A percentile compares a stretch with the other conserved stretches of the same genome.
phyloP scores from a whole-genome alignment of 2,797 vertebrate species.

The Propithecus deckenii region DNA sequence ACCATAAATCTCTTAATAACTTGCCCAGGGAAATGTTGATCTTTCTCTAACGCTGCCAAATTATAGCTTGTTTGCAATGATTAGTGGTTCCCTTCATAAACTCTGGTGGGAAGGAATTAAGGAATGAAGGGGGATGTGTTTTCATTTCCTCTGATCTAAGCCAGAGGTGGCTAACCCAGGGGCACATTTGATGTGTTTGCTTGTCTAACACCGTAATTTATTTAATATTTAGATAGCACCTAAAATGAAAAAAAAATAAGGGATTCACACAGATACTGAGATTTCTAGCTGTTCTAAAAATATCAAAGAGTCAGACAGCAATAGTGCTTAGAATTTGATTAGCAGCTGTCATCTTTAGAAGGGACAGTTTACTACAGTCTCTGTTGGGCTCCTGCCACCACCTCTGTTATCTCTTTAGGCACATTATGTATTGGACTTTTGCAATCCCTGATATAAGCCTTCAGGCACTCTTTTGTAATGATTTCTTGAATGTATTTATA shows the following conservation, averaged over 20 bases:
- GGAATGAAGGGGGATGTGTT: background rate
- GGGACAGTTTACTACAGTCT: background rate
- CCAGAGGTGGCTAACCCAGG: background rate
- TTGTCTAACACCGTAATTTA: background rate
- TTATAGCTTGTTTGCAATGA: slow-evolving; percentile 56
- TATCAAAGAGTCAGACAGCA: background rate
- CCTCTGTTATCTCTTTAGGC: background rate
- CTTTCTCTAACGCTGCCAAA: slow-evolving; percentile 51
- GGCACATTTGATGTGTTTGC: background rate
- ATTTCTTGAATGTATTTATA: background rate
- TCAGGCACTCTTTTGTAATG: background rate
- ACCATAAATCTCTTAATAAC: slow-evolving; percentile 62
- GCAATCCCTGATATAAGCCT: background rate
- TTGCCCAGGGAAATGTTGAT: slow-evolving; percentile 59
- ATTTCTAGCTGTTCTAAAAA: slow-evolving; percentile 20
- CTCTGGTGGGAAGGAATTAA: background rate
- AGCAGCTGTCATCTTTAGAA: background rate
- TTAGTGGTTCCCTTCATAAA: slow-evolving; percentile 36
- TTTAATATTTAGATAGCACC: background rate
- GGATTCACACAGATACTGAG: background rate
- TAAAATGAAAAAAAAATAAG: background rate
- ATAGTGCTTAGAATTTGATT: background rate
- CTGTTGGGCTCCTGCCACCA: background rate
- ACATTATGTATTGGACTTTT: background rate
- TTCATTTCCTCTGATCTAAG: slow-evolving; percentile 35